Percentiles rank a stretch among this genome's conserved stretches.
phyloP scores from a whole-genome alignment of 2,113 vertebrate species.

The Triplophysa rosa region DNA sequence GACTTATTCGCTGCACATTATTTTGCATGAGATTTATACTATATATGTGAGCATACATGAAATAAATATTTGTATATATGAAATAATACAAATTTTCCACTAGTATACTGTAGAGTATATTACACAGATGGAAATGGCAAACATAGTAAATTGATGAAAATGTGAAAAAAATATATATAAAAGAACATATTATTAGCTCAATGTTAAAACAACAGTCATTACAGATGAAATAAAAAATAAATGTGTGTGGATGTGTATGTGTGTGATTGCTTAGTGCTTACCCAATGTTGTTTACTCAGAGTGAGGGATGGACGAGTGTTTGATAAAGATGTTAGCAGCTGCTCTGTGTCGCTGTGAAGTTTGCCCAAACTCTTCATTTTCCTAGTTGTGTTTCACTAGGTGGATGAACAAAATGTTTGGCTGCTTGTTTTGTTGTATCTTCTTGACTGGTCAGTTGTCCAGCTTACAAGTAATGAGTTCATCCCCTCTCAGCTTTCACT shows the following conservation, averaged over 20 bases:
- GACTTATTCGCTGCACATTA: too few relatives aligned
- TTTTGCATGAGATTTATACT: too few relatives aligned
- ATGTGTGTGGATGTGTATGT: not conserved
- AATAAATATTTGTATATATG: too few relatives aligned
- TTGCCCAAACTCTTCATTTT: slow-evolving; percentile 26
- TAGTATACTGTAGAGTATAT: too few relatives aligned
- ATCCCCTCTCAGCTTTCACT: slow-evolving; percentile 9
- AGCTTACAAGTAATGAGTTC: not conserved
- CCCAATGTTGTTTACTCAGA: slow-evolving; percentile 12
- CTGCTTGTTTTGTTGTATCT: slow-evolving; percentile 20
- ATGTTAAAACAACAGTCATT: too few relatives aligned
- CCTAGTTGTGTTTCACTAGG: not conserved
- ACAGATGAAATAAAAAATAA: not conserved
- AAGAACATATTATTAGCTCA: too few relatives aligned
- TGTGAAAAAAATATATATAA: too few relatives aligned
- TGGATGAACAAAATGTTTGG: not conserved
- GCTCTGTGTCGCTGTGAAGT: slow-evolving; percentile 9
- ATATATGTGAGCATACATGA: too few relatives aligned
- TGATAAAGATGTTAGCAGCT: slow-evolving; percentile 23
- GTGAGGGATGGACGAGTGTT: slow-evolving; percentile 15
- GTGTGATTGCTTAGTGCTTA: not conserved
- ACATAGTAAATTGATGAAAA: too few relatives aligned
- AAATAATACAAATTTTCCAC: too few relatives aligned
- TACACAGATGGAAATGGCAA: too few relatives aligned
- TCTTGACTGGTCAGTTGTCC: slow-evolving; percentile 14